Base-by-base conservation (phyloP, 2,888 invertebrate species). In the Cheilosia grossa region DNA sequence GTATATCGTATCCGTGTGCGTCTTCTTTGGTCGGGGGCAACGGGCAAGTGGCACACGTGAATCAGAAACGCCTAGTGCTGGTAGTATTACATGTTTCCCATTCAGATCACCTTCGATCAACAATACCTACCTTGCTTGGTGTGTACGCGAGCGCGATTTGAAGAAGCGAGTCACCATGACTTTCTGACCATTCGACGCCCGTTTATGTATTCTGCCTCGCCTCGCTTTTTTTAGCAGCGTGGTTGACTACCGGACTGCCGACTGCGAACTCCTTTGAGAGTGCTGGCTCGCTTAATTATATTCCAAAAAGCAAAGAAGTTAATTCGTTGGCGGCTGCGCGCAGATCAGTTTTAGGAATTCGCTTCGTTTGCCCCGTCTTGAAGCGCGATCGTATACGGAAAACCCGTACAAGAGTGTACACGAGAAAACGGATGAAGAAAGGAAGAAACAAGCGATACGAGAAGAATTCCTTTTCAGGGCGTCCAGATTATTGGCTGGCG, bases 91-190 rank as follows among this genome's bases (percentile, higher is more conserved):
- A 85, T 81, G 85, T 49, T 85, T 85, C 70, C 70, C 81, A 85
- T 85, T 85, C 80, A 85, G 85, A 85, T 80, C 85, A 81, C 85
- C 85, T 85, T 85, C 80, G 75, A 75, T 75, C 66, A 79, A 64
- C 58, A 49, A 77, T 37, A 37, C 37, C 37, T 37, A 37, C 37
- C 37, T 37, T 17, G 30, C 30, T n/a, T 3, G 15, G 9, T n/a
- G 21, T 21, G 49, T 10, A 19, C 54, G 54, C 33, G 6, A 24
- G 40, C 10, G 63, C 58, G 61, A 44, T 69, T 58, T 49, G 37
- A 61, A 40, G 64, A 30, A 70, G 67, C 59, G 51, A 78, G 47
- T 67, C 79, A 69, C 79, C 54, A 70, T 72, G 83, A 66, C 70
- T 66, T 56, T 80, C 74, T 74, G 80, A 80, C 80, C 83, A 75